Base-by-base conservation (phyloP, 2,888 invertebrate species). In the Cerceris ruficornis region DNA sequence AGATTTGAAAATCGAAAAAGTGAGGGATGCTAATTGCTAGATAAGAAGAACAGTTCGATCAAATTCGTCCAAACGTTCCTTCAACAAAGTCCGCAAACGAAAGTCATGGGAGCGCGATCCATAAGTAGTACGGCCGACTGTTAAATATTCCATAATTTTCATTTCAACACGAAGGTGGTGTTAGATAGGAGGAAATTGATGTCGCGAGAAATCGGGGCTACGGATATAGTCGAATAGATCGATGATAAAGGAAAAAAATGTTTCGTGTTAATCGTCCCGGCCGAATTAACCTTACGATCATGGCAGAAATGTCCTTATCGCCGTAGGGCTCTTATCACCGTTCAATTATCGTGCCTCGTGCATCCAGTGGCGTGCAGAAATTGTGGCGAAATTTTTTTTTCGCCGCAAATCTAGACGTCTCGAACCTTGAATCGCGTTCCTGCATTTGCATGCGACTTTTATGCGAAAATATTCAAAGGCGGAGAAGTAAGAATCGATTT, bases 251-350 rank as follows among this genome's bases (percentile, higher is more conserved):
- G 14, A 28, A 64, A 71, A 70, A 60, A 68, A 57, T 52, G 66
- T 72, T 76, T 77, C 72, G 62, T 77, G 77, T 64, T 79, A 77
- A 79, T 79, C 72, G 72, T 52, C 9, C 39, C 42, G 60, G 69
- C 62, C 72, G 72, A 77, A 76, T 78, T 70, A 78, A 65, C 14
- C 54, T 60, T 7, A 41, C 55, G 77, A 68, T 77, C 60, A 52
- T 28, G 39, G 14, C 43, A 50, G 55, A 17, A 64, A 67, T 46
- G 13, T 58, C 28, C 69, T 80, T 80, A 79, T 80, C 67, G 69
- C 49, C 46, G 78, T 42, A 64, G 28, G 6, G 59, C 39, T 17
- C 67, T 78, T 78, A 74, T 80, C 79, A 62, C 28, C 39, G 41
- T 0, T 58, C 77, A 79, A 79, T 79, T 79, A 79, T 69, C 66